A percentile compares a stretch with the other conserved stretches of the same genome.
Conservation (phyloP, 2,888 invertebrate genomes). For the Perdita meconis region DNA sequence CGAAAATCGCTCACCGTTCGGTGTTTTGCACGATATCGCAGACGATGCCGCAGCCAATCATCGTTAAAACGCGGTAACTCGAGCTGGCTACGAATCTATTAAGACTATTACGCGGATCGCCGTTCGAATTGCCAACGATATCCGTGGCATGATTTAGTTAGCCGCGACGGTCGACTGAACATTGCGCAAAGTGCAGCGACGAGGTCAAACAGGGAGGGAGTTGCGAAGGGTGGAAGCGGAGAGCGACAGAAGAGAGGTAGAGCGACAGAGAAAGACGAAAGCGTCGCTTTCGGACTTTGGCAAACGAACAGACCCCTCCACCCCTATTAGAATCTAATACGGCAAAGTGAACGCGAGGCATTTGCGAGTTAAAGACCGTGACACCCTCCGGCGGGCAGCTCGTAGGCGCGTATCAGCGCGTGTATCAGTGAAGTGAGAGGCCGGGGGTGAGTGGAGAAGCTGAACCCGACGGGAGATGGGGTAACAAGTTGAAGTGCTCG, state of each 20-base stretch:
- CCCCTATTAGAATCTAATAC: slow-evolving; percentile 81
- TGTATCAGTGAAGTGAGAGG: slow-evolving; percentile 24
- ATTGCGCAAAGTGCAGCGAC: slow-evolving; percentile 63
- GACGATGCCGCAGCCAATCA: slow-evolving; percentile 45
- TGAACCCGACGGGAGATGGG: slow-evolving; percentile 35
- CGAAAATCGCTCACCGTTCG: background rate
- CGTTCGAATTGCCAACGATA: slow-evolving; percentile 62
- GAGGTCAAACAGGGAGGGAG: slow-evolving; percentile 16
- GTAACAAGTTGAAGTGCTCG: slow-evolving; percentile 59
- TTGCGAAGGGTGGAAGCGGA: background rate
- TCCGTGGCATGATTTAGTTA: slow-evolving; percentile 64
- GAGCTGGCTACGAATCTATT: slow-evolving; percentile 41
- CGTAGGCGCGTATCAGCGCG: slow-evolving; percentile 50
- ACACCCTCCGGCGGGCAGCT: slow-evolving; percentile 66
- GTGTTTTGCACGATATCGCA: slow-evolving; percentile 11
- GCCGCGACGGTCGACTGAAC: slow-evolving; percentile 54
- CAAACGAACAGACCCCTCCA: slow-evolving; percentile 52
- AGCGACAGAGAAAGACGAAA: background rate
- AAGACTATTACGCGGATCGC: slow-evolving; percentile 57
- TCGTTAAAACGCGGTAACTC: slow-evolving; percentile 26
- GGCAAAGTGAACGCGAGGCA: slow-evolving; percentile 76
- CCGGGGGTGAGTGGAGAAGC: slow-evolving; percentile 30
- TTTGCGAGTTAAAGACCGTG: slow-evolving; percentile 81
- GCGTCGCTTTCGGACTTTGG: background rate
- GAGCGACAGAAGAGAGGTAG: too few relatives aligned